Base-by-base conservation (phyloP, 2,113 vertebrate genomes). In the Aegypius monachus region DNA sequence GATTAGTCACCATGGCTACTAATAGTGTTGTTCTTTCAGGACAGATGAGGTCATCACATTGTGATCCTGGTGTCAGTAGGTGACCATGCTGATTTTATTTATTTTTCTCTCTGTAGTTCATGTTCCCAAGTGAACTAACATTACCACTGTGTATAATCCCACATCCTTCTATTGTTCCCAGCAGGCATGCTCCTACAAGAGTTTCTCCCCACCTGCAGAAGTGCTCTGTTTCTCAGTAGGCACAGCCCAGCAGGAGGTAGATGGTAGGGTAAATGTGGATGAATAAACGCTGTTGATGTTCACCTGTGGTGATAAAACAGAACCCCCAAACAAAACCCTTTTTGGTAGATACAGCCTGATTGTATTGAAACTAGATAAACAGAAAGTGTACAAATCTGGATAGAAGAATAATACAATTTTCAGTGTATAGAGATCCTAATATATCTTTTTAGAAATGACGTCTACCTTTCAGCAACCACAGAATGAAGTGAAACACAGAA, bases 1-100 rank as follows among this genome's bases (percentile, higher is more conserved):
- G 48, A 88, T 90, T 91, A 80, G n/a, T 95, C 65, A 52, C 93
- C 42, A 94, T 95, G 81, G 36, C 31, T 94, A 88, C 92, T 82
- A 86, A 80, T 45, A 73, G 22, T 48, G 42, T 10, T 86, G 27
- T 26, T 96, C 38, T 90, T 86, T 26, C 58, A 62, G 45, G 26
- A 80, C 45, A 86, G 63, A 90, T 70, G 71, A 95, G 71, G 80
- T 88, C 43, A 38, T 71, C 47, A 29, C 56, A 68, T 38, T 40
- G 66, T 90, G 74, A 85, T 85, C 48, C 42, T 66, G 13, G 61
- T 92, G 85, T 95, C 79, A 75, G 38, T n/a, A 90, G 70, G 70
- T 90, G 66, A 90, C 43, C 25, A 45, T 26, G 36, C 9, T 92
- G 15, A 73, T 88, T 96, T 82, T 47, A 38, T 72, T 73, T 73